Evolutionary conservation across 2,113 vertebrate genomes (phyloP), one percentile per base, ranked within the genome.

Genomic region (Centropristis striata): DNA sequence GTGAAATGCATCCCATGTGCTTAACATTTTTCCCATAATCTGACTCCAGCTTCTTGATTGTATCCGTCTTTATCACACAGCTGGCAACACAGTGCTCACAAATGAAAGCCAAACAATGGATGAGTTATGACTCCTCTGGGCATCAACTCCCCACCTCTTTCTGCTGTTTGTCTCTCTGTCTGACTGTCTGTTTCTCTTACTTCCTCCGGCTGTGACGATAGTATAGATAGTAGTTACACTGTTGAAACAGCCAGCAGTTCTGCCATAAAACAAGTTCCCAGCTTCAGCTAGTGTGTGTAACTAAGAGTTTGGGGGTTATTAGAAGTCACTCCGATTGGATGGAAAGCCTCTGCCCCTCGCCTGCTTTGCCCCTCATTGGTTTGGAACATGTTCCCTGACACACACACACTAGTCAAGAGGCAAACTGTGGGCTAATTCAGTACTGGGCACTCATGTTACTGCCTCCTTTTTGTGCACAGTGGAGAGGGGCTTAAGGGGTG

Each of bases 401-500:
- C 44, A 54, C 37, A 46, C 79, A 68, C 63, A 44, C 25, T 28
- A 65, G 69, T 75, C 66, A 61, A 80, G 77, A 92, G 74, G 59
- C 59, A 86, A 60, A 85, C 83, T 78, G 84, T 70, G 75, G 68
- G 81, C 88, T 92, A 92, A 95, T 90, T 94, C 85, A 86, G 94
- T 84, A 71, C 80, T 25, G 65, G 55, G 47, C 71, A 89, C 90
- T 93, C 92, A 66, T 87, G 83, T 95, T 94, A 95, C 92, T 75
- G 81, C 59, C 78, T 86, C 47, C 47, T 80, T 81, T 88, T 78
- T 71, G 77, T 75, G 74, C 47, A 60, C 71, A 67, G 73, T 81
- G 72, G 76, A 81, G 81, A 80, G 81, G 81, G 80, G 59, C 36
- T 77, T 63, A 44, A 57, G 71, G 66, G 79, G 44, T 70, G 80